phyloP scores from a whole-genome alignment of 2,797 vertebrate genomes.

The Glyptemys insculpta region DNA sequence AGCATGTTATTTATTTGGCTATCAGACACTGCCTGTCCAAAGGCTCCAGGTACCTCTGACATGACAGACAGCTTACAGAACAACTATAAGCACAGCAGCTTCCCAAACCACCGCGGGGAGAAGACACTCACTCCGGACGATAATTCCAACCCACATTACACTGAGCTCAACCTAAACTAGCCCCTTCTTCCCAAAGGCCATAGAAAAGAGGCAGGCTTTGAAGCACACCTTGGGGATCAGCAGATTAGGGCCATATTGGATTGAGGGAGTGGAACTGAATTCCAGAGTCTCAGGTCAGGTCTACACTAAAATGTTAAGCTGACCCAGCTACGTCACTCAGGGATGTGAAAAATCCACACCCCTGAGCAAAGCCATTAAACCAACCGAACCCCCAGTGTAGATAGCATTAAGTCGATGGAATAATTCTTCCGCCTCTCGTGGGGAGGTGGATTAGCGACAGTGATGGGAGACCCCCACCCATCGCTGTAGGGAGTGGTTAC shows the following conservation, averaged over 20 bases:
- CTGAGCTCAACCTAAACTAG: slow-evolving; percentile 33
- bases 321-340: neutral
- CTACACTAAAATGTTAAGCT: neutral
- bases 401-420: neutral
- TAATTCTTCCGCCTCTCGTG: neutral
- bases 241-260: slow-evolving; percentile 52
- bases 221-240: slow-evolving; percentile 52
- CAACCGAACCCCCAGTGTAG: neutral
- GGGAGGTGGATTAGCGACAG: neutral
- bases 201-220: slow-evolving; percentile 4
- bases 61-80: slow-evolving; percentile 21
- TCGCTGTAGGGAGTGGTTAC: neutral
- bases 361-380: neutral
- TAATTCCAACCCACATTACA: slow-evolving; percentile 32
- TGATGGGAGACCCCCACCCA: no score
- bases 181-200: slow-evolving; percentile 26
- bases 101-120: neutral
- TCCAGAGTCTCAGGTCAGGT: neutral
- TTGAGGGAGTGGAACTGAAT: slow-evolving; percentile 35
- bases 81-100: neutral
- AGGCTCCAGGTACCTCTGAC: slow-evolving; percentile 1
- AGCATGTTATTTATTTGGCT: neutral
- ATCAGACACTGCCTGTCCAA: neutral
- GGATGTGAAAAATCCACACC: neutral
- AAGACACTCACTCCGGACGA: neutral